phyloP scores from a whole-genome alignment of 2,113 vertebrate genomes.

The Genyomyrus donnyi region DNA sequence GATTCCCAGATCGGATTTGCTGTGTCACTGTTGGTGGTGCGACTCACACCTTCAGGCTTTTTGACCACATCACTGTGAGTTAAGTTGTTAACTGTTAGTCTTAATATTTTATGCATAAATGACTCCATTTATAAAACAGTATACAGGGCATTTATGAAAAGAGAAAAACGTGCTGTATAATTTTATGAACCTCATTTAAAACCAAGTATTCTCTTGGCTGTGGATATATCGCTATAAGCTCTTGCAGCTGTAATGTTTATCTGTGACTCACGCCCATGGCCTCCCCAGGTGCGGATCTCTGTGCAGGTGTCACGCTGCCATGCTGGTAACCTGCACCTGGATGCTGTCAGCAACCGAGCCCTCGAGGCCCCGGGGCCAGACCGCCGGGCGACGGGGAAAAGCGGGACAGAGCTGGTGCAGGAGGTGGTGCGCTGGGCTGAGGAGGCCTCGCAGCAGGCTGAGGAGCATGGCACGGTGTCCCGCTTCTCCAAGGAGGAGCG shows the following conservation, averaged over 20 bases:
- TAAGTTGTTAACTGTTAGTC: neutral
- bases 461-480: slow-evolving; percentile 42
- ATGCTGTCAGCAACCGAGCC: slow-evolving; percentile 66
- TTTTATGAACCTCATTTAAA: neutral
- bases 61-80: slow-evolving; percentile 83
- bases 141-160: neutral
- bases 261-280: neutral
- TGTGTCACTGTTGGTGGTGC: slow-evolving; percentile 56
- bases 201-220: neutral
- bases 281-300: slow-evolving; percentile 70
- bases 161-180: neutral
- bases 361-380: slow-evolving; percentile 20
- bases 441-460: slow-evolving; percentile 61
- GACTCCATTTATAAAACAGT: neutral
- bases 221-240: neutral
- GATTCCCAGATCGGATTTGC: slow-evolving; percentile 65
- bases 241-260: neutral
- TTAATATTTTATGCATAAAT: neutral
- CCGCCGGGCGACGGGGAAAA: slow-evolving; percentile 14
- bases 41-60: slow-evolving; percentile 69
- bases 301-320: slow-evolving; percentile 71
- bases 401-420: slow-evolving; percentile 64
- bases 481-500: slow-evolving; percentile 57
- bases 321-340: slow-evolving; percentile 64
- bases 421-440: slow-evolving; percentile 75